Evolutionary conservation across 2,113 vertebrate species (phyloP).

Genomic region (Tamias sibiricus): DNA sequence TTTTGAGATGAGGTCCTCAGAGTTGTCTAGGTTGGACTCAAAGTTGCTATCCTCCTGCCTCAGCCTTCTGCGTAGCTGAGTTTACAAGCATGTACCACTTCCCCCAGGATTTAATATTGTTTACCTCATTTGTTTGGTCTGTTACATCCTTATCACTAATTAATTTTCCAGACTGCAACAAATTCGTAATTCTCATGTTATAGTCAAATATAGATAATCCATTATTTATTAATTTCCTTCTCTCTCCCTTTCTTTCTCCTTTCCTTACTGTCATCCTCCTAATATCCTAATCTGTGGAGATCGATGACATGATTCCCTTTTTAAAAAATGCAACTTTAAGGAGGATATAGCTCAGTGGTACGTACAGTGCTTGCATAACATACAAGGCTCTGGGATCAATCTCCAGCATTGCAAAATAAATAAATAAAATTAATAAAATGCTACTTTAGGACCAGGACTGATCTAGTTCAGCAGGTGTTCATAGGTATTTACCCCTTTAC

Average conservation of each 20-base stretch:
- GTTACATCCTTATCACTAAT: background rate
- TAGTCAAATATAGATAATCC: background rate
- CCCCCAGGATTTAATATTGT: background rate
- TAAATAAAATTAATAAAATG: slow-evolving; percentile 18
- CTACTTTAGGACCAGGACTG: background rate
- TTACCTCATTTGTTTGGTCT: background rate
- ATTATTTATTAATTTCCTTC: background rate
- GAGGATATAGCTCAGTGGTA: background rate
- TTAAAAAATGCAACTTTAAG: background rate
- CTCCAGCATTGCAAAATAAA: background rate
- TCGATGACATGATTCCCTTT: background rate
- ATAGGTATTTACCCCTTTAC: background rate
- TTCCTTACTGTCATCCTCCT: background rate
- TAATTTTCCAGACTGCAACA: slow-evolving; percentile 1
- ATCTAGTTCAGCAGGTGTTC: background rate
- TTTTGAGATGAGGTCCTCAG: no score
- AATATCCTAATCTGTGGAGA: background rate
- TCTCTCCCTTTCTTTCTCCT: background rate
- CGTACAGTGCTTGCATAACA: background rate
- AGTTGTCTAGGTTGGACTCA: background rate
- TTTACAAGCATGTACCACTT: background rate
- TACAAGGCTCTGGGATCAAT: background rate
- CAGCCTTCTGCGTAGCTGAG: no score
- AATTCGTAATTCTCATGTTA: background rate
- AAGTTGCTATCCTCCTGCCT: background rate